Evolutionary conservation across 2,797 vertebrate genomes (phyloP), one percentile per base, ranked within the genome.

Genomic region (Enteromius paludinosus): DNA sequence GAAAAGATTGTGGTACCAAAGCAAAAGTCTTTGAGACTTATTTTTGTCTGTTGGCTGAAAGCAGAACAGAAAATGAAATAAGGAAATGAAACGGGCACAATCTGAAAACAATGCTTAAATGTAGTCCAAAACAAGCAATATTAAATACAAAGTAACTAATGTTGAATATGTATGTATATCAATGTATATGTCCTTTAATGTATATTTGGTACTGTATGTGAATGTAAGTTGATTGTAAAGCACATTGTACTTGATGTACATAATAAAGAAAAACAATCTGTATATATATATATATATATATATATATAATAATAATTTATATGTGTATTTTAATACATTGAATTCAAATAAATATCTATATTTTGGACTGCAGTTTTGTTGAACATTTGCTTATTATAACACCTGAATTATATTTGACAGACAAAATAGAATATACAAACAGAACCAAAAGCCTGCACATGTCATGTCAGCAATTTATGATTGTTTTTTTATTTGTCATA

Each of bases 11-110:
- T 17, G 62, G 74, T 84, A 79, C 73, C 41, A 15, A 41, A 62
- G 68, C 84, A 49, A 54, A 54, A 18, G 33, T 52, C 12, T 56
- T 18, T 45, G 23, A 18, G 28, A n/a, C 56, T 49, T 28, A 12
- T 28, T 25, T 17, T 20, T 38, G 30, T 52, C 2, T 73, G 52
- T 71, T 81, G 47, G 17, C 8, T 56, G 59, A 87, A 86, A 86
- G 72, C 43, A 75, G 83, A 86, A 84, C 38, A 43, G 68, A 81
- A 71, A 71, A 35, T 79, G 10, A 84, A 85, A 82, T 49, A 41
- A 69, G 68, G 82, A 88, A 85, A 76, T 2, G 23, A 74, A 66
- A 62, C 61, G 30, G n/a, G 28, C 6, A 17, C 56, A 8, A 18
- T 82, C 30, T 69, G 23, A 75, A 56, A 41, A 30, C 15, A 43